Conservation (phyloP, 1,140 invertebrate species). For the Penaeus japonicus region DNA sequence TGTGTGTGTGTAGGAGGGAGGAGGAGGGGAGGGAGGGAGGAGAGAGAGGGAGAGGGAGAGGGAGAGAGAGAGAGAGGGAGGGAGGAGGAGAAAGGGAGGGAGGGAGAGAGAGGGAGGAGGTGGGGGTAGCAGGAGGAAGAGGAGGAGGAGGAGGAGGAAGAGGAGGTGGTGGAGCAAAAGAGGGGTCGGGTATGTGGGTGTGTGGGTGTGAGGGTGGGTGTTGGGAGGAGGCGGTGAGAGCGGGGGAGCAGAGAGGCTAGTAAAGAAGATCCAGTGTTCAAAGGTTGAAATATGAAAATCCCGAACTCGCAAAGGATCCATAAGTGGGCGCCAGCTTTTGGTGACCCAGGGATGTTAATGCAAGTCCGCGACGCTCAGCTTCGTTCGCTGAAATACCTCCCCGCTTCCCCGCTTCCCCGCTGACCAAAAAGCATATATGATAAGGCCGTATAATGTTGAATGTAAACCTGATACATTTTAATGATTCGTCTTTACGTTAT, state of each 20-base stretch:
- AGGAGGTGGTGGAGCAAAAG: too few relatives aligned
- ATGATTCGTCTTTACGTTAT: constrained; percentile 8
- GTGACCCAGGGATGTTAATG: not conserved
- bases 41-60: too few relatives aligned
- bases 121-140: too few relatives aligned
- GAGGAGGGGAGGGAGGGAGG: too few relatives aligned
- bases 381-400: too few relatives aligned
- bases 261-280: not conserved
- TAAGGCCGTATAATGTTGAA: constrained; percentile 9
- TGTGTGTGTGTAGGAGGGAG: too few relatives aligned
- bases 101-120: too few relatives aligned
- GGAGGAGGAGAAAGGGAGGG: too few relatives aligned
- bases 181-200: too few relatives aligned
- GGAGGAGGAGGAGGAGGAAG: too few relatives aligned
- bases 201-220: not conserved
- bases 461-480: constrained; percentile 6
- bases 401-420: not conserved
- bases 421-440: constrained; percentile 8
- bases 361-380: not conserved
- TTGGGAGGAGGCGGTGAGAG: not conserved
- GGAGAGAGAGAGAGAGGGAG: too few relatives aligned
- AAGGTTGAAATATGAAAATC: constrained; percentile 13
- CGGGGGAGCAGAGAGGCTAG: not conserved
- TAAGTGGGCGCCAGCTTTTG: not conserved
- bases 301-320: not conserved